phyloP scores from a whole-genome alignment of 2,797 vertebrate genomes.

The Sandelia bainsii region DNA sequence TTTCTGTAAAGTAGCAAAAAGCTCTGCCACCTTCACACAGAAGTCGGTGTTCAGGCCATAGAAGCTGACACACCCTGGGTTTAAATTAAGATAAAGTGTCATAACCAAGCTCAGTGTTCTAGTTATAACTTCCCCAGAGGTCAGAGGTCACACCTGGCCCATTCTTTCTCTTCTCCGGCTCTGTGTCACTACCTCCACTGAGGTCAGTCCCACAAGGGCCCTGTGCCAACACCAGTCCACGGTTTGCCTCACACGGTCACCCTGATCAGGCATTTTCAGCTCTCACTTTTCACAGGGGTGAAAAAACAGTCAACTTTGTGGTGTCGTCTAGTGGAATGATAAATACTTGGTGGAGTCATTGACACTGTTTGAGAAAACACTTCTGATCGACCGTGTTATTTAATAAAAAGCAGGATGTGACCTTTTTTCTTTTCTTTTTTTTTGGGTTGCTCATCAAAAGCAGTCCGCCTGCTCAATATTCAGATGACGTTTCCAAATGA shows the following conservation, averaged over 20 bases:
- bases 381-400: constrained; percentile 19
- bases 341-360: constrained; percentile 5
- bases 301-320: constrained; percentile 2
- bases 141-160: constrained; percentile 80
- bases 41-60: constrained; percentile 47
- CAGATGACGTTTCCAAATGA: constrained; percentile 67
- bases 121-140: constrained; percentile 70
- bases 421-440: constrained; percentile 38
- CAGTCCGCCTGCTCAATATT: constrained; percentile 53
- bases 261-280: constrained; percentile 52
- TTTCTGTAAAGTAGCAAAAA: constrained; percentile 55
- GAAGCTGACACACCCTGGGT: constrained; percentile 56
- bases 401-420: constrained; percentile 40
- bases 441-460: constrained; percentile 55
- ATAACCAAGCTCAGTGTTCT: constrained; percentile 70
- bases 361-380: constrained; percentile 5
- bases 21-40: constrained; percentile 60
- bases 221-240: constrained; percentile 53
- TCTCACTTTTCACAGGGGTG: background rate
- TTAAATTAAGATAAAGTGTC: constrained; percentile 83
- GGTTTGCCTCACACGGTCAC: constrained; percentile 56
- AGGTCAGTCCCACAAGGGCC: constrained; percentile 77
- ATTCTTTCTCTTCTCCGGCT: constrained; percentile 78
- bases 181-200: constrained; percentile 69
- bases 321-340: constrained; percentile 1